These are phyloP conservation scores for Calliphora vomitoria DNA, from an alignment of 2,888 invertebrate species.

Conservation along the genomic window DNA sequence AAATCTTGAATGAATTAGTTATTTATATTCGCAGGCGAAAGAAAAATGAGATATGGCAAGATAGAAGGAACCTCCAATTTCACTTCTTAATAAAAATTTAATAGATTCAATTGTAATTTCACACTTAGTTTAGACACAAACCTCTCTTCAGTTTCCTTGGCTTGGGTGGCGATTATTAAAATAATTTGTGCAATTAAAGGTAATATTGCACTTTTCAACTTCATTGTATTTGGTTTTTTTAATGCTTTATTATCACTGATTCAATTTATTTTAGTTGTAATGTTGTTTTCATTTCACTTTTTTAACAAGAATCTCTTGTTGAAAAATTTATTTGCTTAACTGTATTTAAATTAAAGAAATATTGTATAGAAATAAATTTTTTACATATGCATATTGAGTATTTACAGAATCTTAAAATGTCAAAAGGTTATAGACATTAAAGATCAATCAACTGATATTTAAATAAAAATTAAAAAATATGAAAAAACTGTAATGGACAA, in stretches of 20 bases:
- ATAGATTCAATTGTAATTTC: conserved; percentile 74
- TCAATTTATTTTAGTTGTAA: not conserved
- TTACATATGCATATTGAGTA: not conserved
- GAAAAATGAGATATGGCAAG: too few species aligned
- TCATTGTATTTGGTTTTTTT: conserved; percentile 43
- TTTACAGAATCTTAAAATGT: not conserved
- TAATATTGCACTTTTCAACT: conserved; percentile 11
- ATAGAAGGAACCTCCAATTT: too few species aligned
- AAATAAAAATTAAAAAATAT: not conserved
- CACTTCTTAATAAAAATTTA: not conserved
- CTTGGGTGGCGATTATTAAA: conserved; percentile 16
- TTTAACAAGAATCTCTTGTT: not conserved
- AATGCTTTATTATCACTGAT: not conserved
- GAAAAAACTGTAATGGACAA: not conserved
- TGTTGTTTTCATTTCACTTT: not conserved
- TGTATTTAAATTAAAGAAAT: not conserved
- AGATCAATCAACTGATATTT: conserved; percentile 6
- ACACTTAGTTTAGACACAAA: conserved; percentile 45
- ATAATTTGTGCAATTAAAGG: conserved; percentile 1
- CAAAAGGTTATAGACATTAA: not conserved
- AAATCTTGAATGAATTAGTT: too few species aligned
- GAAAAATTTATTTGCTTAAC: not conserved
- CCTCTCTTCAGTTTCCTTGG: conserved; percentile 59
- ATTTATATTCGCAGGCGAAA: too few species aligned
- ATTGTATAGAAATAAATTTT: not conserved